phyloP scores from a whole-genome alignment of 2,888 invertebrate genomes.

The Boloria euphrosyne region DNA sequence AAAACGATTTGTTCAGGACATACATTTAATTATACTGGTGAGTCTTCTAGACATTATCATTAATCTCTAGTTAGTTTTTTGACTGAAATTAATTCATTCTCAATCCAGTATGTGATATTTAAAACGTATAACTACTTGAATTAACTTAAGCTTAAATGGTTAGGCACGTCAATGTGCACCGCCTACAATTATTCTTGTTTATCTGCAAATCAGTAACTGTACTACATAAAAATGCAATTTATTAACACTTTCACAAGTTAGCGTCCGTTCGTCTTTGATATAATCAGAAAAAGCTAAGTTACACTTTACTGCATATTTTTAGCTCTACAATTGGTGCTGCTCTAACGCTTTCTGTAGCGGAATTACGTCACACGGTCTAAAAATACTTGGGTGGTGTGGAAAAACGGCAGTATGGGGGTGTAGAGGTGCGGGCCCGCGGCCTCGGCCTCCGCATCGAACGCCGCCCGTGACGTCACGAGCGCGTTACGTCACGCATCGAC shows the following conservation, averaged over 20 bases:
- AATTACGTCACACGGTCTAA: slow-evolving; percentile 75
- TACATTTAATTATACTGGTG: neutral
- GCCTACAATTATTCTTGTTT: no score
- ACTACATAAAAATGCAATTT: no score
- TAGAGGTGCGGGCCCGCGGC: slow-evolving; percentile 51
- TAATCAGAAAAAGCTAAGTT: slow-evolving; percentile 13
- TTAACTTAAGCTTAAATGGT: slow-evolving; percentile 3
- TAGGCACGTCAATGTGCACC: neutral
- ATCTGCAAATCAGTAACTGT: no score
- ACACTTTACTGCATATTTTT: slow-evolving; percentile 47
- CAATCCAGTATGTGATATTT: neutral
- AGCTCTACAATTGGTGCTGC: slow-evolving; percentile 51
- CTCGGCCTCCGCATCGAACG: slow-evolving; percentile 64
- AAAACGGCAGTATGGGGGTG: slow-evolving; percentile 56
- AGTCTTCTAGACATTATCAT: slow-evolving; percentile 10
- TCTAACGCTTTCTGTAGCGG: slow-evolving; percentile 56
- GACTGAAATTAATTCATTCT: slow-evolving; percentile 16
- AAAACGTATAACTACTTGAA: neutral
- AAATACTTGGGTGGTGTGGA: slow-evolving; percentile 67
- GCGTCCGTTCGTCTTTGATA: neutral
- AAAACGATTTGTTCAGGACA: neutral
- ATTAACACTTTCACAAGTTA: neutral
- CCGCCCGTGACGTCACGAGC: slow-evolving; percentile 72
- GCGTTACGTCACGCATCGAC: slow-evolving; percentile 76
- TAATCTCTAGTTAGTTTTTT: slow-evolving; percentile 14